Base-by-base conservation (phyloP, 2,888 invertebrate genomes). In the Phaedon cochleariae region DNA sequence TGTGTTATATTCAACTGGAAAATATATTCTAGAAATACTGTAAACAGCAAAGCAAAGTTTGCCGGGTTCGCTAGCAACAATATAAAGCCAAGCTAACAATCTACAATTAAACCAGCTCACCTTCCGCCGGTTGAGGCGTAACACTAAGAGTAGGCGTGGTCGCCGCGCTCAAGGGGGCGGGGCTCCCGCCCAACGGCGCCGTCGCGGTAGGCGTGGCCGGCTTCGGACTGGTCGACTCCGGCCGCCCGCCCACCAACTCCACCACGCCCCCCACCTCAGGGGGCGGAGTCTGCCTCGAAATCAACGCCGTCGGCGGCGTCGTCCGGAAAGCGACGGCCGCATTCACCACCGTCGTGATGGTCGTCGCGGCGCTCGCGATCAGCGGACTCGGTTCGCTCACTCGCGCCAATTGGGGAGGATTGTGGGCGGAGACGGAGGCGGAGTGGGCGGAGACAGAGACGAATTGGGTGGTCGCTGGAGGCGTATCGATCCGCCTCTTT, bases 341-440 rank as follows among this genome's bases (percentile, higher is more conserved):
- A 74, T 89, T 89, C 54, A 91, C 89, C 10, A 90, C 90, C 0
- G 88, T 87, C 6, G 90, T 89, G 62, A 91, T 91, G 22, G 91
- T 89, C 1, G 90, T 90, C 9, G 87, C 87, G 2, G 90, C 90
- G 71, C 86, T 87, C 1, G 91, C 90, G 66, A 91, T 90, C 34
- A 92, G 82, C 6, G 92, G 92, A 79, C 91, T 90, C 6, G 89
- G 88, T 76, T 88, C 89, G 77, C 86, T 86, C 34, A 87, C 88
- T 69, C 88, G 83, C 53, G 87, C 86, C 58, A 87, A 80, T 65
- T 86, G 84, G 2, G 86, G 86, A 22, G 76, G 6, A 3, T 26
- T 3, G 26, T 26, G 6, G 26, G 26, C 26, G 26, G 83, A 1
- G 49, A 81, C 77, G 62, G 49, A 5, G 62, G 21, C 12, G 46